Base-by-base conservation (phyloP, 2,797 vertebrate species). In the Pagetopsis macropterus region DNA sequence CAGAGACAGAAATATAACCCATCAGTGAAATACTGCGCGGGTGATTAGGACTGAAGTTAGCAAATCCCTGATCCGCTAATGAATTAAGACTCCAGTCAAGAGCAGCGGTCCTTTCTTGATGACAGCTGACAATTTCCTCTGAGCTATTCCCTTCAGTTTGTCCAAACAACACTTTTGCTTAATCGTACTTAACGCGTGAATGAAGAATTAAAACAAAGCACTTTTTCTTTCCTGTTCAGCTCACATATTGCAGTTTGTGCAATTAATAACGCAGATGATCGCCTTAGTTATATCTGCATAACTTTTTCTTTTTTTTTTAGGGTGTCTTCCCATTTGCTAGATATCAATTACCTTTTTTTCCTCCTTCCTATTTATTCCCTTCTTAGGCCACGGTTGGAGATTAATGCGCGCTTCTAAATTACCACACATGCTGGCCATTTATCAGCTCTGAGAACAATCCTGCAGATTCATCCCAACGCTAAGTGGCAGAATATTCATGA, bases 381-480 rank as follows among this genome's bases (percentile, higher is more conserved):
- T 85, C 72, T 91, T 87, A 83, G 82, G 84, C 86, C 85, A 67
- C 72, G 79, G 85, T 87, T 87, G 81, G 87, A 94, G 91, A 94
- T 94, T 93, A 94, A 94, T 94, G 92, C 72, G 65, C 72, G 82
- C 86, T 88, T 90, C 90, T 89, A 94, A 95, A 94, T 95, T 90
- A 93, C 90, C 89, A 75, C 88, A 89, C 90, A 89, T 87, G 84
- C 91, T 8, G 74, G 86, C 90, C 91, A 93, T 94, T 94, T 89
- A 94, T 94, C 92, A 94, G 89, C 89, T 78, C 84, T 27, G 21
- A 90, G 88, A 92, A 90, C 89, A 91, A 93, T 92, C 88, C 90
- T 81, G 85, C 89, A 92, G 88, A 91, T 93, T 91, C 89, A 88
- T 89, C 87, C 89, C 72, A 84, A 79, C 78, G 78, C 85, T 93